Evolutionary conservation across 2,888 invertebrate species (phyloP), one percentile per base, ranked within the genome.

Genomic region (Microctonus aethiopoides): DNA sequence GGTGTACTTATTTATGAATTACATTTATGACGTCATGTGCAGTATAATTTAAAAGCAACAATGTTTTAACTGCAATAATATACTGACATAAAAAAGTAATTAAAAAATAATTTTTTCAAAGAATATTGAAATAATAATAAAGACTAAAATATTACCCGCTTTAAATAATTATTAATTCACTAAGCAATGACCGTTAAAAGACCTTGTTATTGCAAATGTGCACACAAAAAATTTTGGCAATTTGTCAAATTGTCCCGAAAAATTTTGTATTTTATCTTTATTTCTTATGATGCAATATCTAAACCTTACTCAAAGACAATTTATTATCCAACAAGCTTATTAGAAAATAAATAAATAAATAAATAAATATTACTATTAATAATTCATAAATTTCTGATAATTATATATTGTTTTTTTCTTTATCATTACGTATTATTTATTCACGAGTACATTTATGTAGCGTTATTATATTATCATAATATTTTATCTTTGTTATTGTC

Each of bases 181-280:
- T 46, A 46, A 46, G 16, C 46, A 46, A 46, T 46, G 46, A 46
- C 46, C 46, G 46, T 46, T 46, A 46, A 46, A 46, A 46, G 46
- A 46, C 46, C 36, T 59, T 59, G 59, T 59, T 59, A 16, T 59
- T 34, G 9, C 34, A 34, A 59, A 16, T 34, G 6, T 5, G 22
- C 10, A 16, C 16, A 32, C 5, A n/a, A 46, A 20, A 46, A 59
- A 20, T 59, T 32, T 32, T 59, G 59, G 59, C 59, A 59, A 20
- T 34, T 11, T 34, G 10, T 34, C 59, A 59, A 32, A 46, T 46
- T n/a, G 46, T 46, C 59, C 13, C 10, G 0, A 32, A 59, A n/a
- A 59, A 32, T 16, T 59, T 9, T 34, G 29, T 11, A 34, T 34
- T 34, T 59, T 34, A 32, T n/a, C 9, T 10, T 34, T 34, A 20